Evolutionary conservation across 2,113 vertebrate species (phyloP), one percentile per base, ranked within the genome.

Genomic region (Phyllostomus hastatus): DNA sequence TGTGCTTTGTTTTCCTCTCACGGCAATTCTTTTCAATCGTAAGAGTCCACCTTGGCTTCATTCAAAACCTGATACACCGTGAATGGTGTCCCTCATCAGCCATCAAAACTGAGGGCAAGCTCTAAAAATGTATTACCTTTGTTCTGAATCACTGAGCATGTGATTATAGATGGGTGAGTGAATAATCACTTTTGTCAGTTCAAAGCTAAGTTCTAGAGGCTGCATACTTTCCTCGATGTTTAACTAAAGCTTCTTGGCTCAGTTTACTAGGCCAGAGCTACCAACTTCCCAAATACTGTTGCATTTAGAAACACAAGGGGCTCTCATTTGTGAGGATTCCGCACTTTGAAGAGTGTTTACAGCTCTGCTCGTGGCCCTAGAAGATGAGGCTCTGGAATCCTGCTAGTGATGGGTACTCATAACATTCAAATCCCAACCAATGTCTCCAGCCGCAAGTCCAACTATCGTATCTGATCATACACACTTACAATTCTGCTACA

Each of bases 161-260:
- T 46, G 48, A 46, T 7, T 7, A 7, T 1, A 66, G 8, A 69
- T 8, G n/a, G 9, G n/a, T 2, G 33, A 80, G 20, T 66, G 48
- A 88, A 73, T 82, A 73, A 96, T 88, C 76, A 41, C 50, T 93
- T 83, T 70, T 66, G 52, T 95, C 88, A 59, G 43, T 80, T 96
- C 94, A 96, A 90, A 96, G 69, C 20, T 61, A 38, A 90, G 28
- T 59, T 41, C 22, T 79, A 43, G 35, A 95, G 38, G 59, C 41
- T 85, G 67, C 17, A 2, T 85, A 76, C 79, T 96, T 94, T 81
- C 59, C 54, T 93, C 38, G 16, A 64, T 87, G 72, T 78, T 93
- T 38, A 93, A 38, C 41, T 78, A 84, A 95, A 92, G 50, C 66
- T 50, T 91, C 78, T 78, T 86, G 95, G 66, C 76, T 72, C 38